Evolutionary conservation across 2,113 vertebrate species (phyloP).

Genomic region (Anguilla rostrata): DNA sequence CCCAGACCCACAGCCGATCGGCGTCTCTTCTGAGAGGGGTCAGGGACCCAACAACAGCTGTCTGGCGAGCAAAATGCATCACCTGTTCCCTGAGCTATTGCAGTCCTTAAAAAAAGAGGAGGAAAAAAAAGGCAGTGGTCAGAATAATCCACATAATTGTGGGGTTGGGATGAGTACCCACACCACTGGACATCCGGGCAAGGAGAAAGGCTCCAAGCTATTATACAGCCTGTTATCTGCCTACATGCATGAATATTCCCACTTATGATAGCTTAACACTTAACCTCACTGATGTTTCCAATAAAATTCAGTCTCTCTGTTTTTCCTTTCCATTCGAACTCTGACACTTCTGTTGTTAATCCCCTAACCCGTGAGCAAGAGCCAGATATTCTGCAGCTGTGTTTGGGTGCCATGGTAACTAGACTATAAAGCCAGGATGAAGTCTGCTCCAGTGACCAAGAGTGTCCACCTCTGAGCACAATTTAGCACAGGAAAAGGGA

Average conservation of each 20-base stretch:
- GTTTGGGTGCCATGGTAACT: neutral
- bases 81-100: neutral
- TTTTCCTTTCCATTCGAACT: neutral
- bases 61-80: neutral
- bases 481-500: neutral
- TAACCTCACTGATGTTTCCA: neutral
- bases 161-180: neutral
- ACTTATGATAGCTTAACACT: neutral
- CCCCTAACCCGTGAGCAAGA: neutral
- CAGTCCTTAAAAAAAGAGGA: neutral
- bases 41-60: neutral
- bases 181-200: neutral
- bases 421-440: neutral
- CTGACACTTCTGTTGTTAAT: neutral
- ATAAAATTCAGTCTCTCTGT: neutral
- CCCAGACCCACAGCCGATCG: slow-evolving; percentile 28
- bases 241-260: neutral
- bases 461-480: neutral
- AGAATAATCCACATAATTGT: neutral
- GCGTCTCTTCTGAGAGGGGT: slow-evolving; percentile 14
- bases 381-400: neutral
- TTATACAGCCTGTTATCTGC: neutral
- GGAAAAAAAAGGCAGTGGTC: neutral
- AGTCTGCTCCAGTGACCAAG: slow-evolving; percentile 4
- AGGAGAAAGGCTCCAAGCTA: neutral